A percentile compares a stretch with the other conserved stretches of the same genome.
phyloP scores from a whole-genome alignment of 2,113 vertebrate genomes.

The Pedetes capensis region DNA sequence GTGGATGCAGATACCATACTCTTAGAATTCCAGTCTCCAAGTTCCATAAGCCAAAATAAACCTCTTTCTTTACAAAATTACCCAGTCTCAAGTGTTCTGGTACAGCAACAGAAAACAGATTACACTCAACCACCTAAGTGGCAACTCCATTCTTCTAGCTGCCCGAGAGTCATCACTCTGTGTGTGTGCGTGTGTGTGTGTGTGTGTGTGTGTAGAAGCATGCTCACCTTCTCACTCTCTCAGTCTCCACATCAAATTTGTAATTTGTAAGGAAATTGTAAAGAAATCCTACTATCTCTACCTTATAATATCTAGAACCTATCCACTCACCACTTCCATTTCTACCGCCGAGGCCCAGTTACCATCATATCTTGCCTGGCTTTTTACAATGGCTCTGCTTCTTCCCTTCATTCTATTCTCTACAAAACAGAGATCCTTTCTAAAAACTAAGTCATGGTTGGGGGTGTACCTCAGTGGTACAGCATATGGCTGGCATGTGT shows the following conservation, averaged over 20 bases:
- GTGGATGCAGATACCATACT: neutral
- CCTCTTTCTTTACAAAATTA: neutral
- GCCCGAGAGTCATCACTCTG: neutral
- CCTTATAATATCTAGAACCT: neutral
- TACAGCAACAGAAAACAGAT: neutral
- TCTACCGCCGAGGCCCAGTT: neutral
- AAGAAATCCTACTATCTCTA: neutral
- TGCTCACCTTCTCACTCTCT: neutral
- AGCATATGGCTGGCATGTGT: neutral
- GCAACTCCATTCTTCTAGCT: neutral
- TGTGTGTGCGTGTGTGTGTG: neutral
- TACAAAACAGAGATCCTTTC: neutral
- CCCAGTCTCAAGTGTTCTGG: neutral
- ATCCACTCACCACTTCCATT: neutral
- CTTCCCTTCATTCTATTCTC: neutral
- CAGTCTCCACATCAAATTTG: neutral
- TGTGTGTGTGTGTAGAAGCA: no score
- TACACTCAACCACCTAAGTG: neutral
- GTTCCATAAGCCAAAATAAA: neutral
- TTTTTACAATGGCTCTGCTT: neutral
- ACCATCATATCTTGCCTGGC: neutral
- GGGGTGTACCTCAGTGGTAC: neutral
- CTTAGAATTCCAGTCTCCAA: neutral
- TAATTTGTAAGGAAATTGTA: no score
- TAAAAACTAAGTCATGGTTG: neutral